Evolutionary conservation across 2,113 vertebrate species (phyloP), one percentile per base, ranked within the genome.

Genomic region (Furnarius figulus): DNA sequence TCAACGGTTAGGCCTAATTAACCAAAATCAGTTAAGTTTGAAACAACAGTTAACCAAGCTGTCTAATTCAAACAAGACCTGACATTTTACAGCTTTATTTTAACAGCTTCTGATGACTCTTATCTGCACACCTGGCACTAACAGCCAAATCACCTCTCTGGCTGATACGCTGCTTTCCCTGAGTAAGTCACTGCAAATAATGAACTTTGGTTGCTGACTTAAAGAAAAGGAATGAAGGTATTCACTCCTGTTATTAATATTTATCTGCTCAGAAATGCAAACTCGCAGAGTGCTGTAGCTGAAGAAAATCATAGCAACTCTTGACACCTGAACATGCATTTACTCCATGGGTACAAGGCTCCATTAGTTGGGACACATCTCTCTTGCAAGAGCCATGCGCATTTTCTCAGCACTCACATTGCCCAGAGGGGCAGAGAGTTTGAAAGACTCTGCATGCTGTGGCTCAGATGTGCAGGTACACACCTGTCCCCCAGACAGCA

Each of bases 21-120:
- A 97, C 90, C 28, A 79, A 92, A 88, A 5, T 71, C 44, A 46
- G 46, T n/a, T 55, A 74, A 39, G 16, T 77, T 74, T 74, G 83
- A 87, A 96, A 84, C 58, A 79, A 53, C 68, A 76, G 62, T 76
- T 95, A 95, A 86, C 40, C 49, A 90, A 94, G 47, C 30, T 81
- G 63, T 42, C 74, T 71, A 95, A 71, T 49, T 88, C 86, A 94
- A 94, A 92, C 67, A 94, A 63, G 58, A 52, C 46, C n/a, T 58
- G 27, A 81, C 14, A 1, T 85, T 93, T 93, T 84, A 89, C 68
- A 96, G 76, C 73, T 86, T 74, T 75, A 89, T 76, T 89, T 89
- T 80, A 93, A 87, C 30, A 84, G 35, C 50, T 90, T 89, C 72
- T 81, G 61, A 86, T 56, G 70, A 84, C 44, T 85, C 47, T 55